Evolutionary conservation across 2,888 invertebrate genomes (phyloP).

Genomic region (Vesta saturnalis): DNA sequence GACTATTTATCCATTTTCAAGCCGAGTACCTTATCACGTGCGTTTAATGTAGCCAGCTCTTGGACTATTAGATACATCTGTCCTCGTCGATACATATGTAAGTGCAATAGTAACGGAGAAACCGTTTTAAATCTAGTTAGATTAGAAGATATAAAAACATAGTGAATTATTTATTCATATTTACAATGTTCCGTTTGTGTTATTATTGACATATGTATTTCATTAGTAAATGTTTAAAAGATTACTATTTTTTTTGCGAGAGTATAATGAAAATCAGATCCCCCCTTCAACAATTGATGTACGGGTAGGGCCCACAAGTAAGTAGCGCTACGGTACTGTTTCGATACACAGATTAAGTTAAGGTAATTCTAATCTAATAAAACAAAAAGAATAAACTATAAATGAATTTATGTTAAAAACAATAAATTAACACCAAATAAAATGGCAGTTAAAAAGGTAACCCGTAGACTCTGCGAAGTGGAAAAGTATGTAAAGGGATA

Average conservation of each 20-base stretch:
- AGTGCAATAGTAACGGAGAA: neutral
- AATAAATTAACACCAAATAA: too few relatives aligned
- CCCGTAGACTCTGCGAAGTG: too few relatives aligned
- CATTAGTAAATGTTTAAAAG: neutral
- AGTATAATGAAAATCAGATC: neutral
- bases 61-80: neutral
- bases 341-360: too few relatives aligned
- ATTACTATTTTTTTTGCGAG: neutral
- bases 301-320: neutral
- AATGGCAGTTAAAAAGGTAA: too few relatives aligned
- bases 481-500: too few relatives aligned
- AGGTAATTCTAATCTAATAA: too few relatives aligned
- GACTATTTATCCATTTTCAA: too few relatives aligned
- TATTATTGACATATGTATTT: neutral
- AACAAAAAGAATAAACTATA: too few relatives aligned
- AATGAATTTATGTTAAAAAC: too few relatives aligned
- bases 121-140: neutral
- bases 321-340: too few relatives aligned
- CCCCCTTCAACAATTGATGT: neutral
- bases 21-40: too few relatives aligned
- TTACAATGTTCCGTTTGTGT: neutral
- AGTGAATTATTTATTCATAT: neutral
- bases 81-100: neutral
- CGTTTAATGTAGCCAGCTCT: too few relatives aligned
- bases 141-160: neutral